Evolutionary conservation across 2,888 invertebrate genomes (phyloP), one percentile per base, ranked within the genome.

Genomic region (Linnaemya vulpina): DNA sequence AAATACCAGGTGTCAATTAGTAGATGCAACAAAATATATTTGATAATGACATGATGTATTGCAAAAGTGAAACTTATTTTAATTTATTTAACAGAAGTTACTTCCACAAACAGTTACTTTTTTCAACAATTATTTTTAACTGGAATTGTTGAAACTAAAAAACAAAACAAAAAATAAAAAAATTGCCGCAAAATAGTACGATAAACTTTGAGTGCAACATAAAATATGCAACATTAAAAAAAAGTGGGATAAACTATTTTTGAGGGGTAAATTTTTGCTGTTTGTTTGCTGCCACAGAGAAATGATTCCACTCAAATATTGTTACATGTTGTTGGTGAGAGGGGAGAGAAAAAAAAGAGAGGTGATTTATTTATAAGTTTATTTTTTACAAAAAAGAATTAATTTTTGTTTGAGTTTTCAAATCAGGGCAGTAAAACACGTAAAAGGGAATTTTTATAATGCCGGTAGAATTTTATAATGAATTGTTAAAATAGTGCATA

Each of bases 61-160:
- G n/a, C 35, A 73, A 49, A 73, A 2, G 25, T 43, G 38, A 53
- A 68, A 68, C 17, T 38, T 13, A 10, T 22, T 51, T 49, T 40
- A 74, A 74, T 74, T 74, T 60, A 74, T 74, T 51, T 62, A 62
- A 38, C 62, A 65, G n/a, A 30, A n/a, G 30, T 9, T 30, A 55
- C 30, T 30, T 30, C 58, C 25, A 58, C 30, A 30, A 30, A 58
- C 0, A 15, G n/a, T 30, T 30, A 30, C 5, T 30, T 30, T 30
- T 3, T 30, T 30, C 30, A 30, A 43, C 46, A 46, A 46, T 73
- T n/a, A 30, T 73, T 49, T 73, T 20, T 51, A n/a, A 30, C 5
- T 3, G 30, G 5, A 30, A 3, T 30, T 49, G 62, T 51, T 74
- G 35, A 49, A 74, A 62, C 11, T 62, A 49, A 51, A n/a, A n/a